Base-by-base conservation (phyloP, 2,888 invertebrate species). In the Clitarchus hookeri region DNA sequence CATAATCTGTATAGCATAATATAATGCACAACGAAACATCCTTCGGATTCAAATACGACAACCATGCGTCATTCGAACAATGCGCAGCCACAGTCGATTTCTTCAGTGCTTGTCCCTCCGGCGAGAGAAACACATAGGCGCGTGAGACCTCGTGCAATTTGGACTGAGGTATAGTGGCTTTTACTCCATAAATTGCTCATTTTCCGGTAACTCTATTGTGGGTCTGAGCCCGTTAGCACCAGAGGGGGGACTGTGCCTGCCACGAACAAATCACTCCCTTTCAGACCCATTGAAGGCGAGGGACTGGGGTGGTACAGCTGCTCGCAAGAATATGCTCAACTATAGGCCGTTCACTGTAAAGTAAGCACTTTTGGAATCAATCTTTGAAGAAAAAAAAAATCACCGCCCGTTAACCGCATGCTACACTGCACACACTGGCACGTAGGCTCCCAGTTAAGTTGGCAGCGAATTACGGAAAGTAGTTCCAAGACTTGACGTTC, bases 101-200 rank as follows among this genome's bases (percentile, higher is more conserved):
- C n/a, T 65, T 65, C 65, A 65, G 19, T 23, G 65, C 65, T 65
- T 4, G 6, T 26, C 53, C 48, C 48, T 25, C 84, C 44, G 25
- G 23, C 84, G 53, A 48, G 53, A 16, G 53, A 44, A 27, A 44
- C 82, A 82, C 44, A 82, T 12, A 36, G 82, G 82, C 44, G 19
- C 23, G 82, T 19, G 8, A 27, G 82, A 19, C 82, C 23, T 82
- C 23, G 23, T 1, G 44, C 82, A 82, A 82, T 82, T 82, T 82
- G 82, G 82, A 36, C 65, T 13, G 19, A 27, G 77, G 84, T 13
- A 84, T 84, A 54, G 85, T 83, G 85, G 85, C 83, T 82, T 82
- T 86, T 85, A 83, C 87, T 87, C 82, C 87, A 86, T 87, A 87
- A 87, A 87, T 87, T 87, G 87, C 86, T 87, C 87, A 84, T 87